Evolutionary conservation across 2,797 vertebrate genomes (phyloP), one percentile per base, ranked within the genome.

Genomic region (Anniella stebbinsi): DNA sequence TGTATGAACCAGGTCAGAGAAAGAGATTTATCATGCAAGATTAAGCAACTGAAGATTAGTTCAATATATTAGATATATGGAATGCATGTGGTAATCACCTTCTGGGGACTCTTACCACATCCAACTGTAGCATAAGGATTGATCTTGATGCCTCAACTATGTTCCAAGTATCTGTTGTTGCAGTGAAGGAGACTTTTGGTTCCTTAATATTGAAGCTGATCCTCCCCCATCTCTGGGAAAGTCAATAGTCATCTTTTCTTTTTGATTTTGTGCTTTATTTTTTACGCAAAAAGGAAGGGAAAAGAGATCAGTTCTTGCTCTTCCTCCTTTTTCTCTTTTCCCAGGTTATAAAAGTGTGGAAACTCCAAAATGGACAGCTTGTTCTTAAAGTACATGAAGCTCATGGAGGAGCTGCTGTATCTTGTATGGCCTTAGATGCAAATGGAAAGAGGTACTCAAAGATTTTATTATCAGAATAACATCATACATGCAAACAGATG

Each of bases 341-440:
- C 66, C 38, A 95, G 95, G 84, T 90, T 81, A 80, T 95, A 72
- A 95, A 92, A 91, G 83, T 91, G 13, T 95, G 94, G 95, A 67
- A 93, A 72, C 84, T 95, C 21, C 75, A 92, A 25, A 93, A 91
- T 86, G 95, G 95, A 72, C 82, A 89, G 4, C 90, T 90, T 75
- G n/a, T 94, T 33, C 83, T 80, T 51, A 88, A 95, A 90, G 85
- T 94, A 25, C 75, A 13, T 87, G 87, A 57, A 72, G 90, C 88
- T 75, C 92, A 93, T 88, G 93, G 89, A 63, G 69, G 60, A 25
- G 45, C 92, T 83, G 89, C 92, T 25, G 48, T 95, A 57, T 93
- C 89, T 45, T 95, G 95, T 54, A 90, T 95, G 80, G 84, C 92
- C 1, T 67, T 95, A 36, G 91, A 94, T 67, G 38, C n/a, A 38